Evolutionary conservation across 92 coral and sea anemone species (phyloP), one percentile per base, ranked within the genome.

Genomic region (Epizoanthus fatuus): DNA sequence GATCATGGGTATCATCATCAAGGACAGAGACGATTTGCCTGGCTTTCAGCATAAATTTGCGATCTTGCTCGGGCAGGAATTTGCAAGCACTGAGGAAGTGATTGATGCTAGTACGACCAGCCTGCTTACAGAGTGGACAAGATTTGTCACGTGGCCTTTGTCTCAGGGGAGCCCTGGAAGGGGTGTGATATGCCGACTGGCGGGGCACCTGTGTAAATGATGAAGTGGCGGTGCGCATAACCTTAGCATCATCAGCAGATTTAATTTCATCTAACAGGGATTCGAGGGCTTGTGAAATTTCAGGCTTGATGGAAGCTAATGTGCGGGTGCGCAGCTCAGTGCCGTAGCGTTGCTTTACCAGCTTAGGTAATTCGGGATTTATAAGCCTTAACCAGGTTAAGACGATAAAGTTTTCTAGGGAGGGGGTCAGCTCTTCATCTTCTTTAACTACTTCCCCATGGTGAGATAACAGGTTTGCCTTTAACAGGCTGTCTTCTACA

Each of bases 271-370:
- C 83, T 0, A 85, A 63, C 51, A 85, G 81, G 65, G 89, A 86
- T 8, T 35, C 22, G 1, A 66, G 76, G 37, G 89, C 89, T 57
- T 79, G 72, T 14, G 70, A 86, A 4, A 86, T 60, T 20, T 86
- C 84, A 5, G 89, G 89, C 40, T 86, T 76, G 40, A 86, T 86
- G 5, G 77, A 86, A 4, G 89, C 69, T 42, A 86, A 65, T 45
- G 78, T 65, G 19, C 89, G 42, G 4, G 78, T 63, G 7, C 77
- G 66, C 56, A 75, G 42, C 35, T 85, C 84, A 7, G 84, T 85
- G 2, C 76, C 86, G n/a, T 86, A 79, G 47, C 73, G 42, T 47
- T 86, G 90, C 47, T 86, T 86, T 17, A 86, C 90, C 7, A 78
- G 79, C 11, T 86, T 86, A 4, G 76, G 90, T 63, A 86, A 42